phyloP scores from a whole-genome alignment of 2,797 vertebrate species.

The Moxostoma hubbsi region DNA sequence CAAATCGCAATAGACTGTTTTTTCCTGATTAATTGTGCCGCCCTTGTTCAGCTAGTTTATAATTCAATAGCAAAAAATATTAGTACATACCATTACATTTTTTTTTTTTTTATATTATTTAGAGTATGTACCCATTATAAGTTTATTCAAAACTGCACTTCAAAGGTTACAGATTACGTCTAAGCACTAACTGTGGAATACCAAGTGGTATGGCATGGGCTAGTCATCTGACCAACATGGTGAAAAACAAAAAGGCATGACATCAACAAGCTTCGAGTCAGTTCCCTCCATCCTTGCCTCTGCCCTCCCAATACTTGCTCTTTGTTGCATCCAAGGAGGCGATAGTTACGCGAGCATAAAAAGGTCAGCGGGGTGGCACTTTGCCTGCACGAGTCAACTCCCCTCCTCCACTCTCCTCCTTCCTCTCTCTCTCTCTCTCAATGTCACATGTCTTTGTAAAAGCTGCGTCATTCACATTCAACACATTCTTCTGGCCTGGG shows the following conservation, averaged over 20 bases:
- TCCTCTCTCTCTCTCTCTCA: slow-evolving; percentile 37
- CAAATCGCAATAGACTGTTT: too few relatives aligned
- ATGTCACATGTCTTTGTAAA: slow-evolving; percentile 81
- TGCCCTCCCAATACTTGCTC: slow-evolving; percentile 8
- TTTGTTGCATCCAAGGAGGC: slow-evolving; percentile 16
- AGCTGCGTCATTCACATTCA: slow-evolving; percentile 80
- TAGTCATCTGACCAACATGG: slow-evolving; percentile 44
- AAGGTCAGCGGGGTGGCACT: slow-evolving; percentile 50
- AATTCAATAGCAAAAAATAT: too few relatives aligned
- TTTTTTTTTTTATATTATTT: too few relatives aligned
- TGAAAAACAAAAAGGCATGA: slow-evolving; percentile 42
- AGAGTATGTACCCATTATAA: slow-evolving; percentile 22
- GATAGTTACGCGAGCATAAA: slow-evolving; percentile 30
- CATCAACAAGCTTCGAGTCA: slow-evolving; percentile 35
- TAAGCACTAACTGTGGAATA: slow-evolving; percentile 3
- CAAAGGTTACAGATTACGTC: slow-evolving; percentile 51
- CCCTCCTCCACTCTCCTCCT: slow-evolving; percentile 16
- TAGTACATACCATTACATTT: too few relatives aligned
- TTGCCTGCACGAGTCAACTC: slow-evolving; percentile 21
- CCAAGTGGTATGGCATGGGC: slow-evolving; percentile 9
- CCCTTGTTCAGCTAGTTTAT: too few relatives aligned
- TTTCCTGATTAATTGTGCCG: too few relatives aligned
- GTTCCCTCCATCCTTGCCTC: slow-evolving; percentile 8
- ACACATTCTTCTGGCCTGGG: slow-evolving; percentile 80
- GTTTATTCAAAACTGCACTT: slow-evolving; percentile 2